Conservation (phyloP, 2,888 invertebrate genomes). For the Ophion ventricosus region DNA sequence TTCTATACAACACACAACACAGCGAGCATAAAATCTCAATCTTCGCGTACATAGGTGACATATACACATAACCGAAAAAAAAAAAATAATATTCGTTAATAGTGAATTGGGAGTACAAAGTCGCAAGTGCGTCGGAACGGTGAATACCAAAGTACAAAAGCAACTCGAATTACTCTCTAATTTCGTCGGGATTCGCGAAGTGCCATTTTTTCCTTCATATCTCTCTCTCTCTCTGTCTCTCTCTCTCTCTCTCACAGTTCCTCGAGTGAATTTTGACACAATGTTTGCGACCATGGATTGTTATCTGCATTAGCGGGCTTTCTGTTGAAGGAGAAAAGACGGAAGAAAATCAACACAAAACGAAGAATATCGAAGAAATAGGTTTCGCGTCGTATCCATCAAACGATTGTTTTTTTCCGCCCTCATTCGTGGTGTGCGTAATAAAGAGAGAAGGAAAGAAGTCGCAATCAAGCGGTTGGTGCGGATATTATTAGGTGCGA, state of each 20-base stretch:
- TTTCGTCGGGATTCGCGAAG: background rate
- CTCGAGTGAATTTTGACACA: constrained; percentile 64
- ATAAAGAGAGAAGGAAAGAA: constrained; percentile 6
- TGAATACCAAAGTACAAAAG: background rate
- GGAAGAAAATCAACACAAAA: constrained; percentile 7
- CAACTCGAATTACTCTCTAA: background rate
- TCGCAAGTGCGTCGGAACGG: background rate
- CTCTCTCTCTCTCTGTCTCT: constrained; percentile 14
- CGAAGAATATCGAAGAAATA: background rate
- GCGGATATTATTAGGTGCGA: constrained; percentile 27
- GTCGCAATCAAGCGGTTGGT: background rate
- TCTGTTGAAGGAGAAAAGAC: constrained; percentile 31
- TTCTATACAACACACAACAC: background rate
- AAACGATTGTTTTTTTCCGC: background rate
- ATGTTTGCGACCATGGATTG: constrained; percentile 81
- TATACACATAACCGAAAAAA: background rate
- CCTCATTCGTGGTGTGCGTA: background rate
- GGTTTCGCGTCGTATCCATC: background rate
- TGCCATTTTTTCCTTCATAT: constrained; percentile 9
- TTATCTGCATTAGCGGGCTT: constrained; percentile 78
- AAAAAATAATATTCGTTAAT: background rate
- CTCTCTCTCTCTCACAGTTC: constrained; percentile 3
- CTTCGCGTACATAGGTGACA: background rate
- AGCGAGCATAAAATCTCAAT: background rate
- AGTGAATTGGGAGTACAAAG: background rate